A percentile compares a stretch with the other conserved stretches of the same genome.
Conservation (phyloP, 2,113 vertebrate species). For the Seriola rivoliana region DNA sequence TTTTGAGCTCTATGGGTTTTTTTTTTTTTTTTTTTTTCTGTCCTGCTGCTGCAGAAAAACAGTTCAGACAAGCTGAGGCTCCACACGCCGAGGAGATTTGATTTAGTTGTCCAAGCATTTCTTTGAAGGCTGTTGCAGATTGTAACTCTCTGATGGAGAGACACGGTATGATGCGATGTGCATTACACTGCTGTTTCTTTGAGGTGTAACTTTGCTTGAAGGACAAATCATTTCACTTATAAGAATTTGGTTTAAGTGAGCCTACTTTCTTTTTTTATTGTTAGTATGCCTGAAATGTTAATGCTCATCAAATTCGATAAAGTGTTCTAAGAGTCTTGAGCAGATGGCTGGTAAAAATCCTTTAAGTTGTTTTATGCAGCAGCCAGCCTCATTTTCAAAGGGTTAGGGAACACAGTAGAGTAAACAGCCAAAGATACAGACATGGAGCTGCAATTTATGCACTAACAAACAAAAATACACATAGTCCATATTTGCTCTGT, state of each 20-base stretch:
- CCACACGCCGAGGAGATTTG: constrained; percentile 32
- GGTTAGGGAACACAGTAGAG: neutral
- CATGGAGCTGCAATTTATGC: too few species aligned
- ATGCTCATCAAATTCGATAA: constrained; percentile 12
- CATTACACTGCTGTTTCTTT: constrained; percentile 7
- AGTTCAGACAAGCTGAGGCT: constrained; percentile 32
- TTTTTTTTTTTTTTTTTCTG: neutral
- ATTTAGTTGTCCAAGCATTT: constrained; percentile 36
- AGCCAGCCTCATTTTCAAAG: constrained; percentile 12
- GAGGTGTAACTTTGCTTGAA: constrained; percentile 36
- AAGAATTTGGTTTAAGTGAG: constrained; percentile 3
- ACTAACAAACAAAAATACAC: neutral
- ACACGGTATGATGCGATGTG: constrained; percentile 25
- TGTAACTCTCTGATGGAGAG: constrained; percentile 42
- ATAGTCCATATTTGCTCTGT: neutral
- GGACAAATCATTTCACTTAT: constrained; percentile 9
- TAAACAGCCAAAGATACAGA: constrained; percentile 2
- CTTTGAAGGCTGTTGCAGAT: constrained; percentile 58
- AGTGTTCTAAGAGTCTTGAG: constrained; percentile 6
- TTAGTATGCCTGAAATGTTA: constrained; percentile 17
- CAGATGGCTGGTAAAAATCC: constrained; percentile 24
- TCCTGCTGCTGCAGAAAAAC: constrained; percentile 47
- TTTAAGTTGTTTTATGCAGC: constrained; percentile 13
- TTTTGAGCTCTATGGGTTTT: constrained; percentile 21
- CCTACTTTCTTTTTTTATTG: neutral